phyloP scores from a whole-genome alignment of 1,140 invertebrate genomes.

The Drosophila virilis region DNA sequence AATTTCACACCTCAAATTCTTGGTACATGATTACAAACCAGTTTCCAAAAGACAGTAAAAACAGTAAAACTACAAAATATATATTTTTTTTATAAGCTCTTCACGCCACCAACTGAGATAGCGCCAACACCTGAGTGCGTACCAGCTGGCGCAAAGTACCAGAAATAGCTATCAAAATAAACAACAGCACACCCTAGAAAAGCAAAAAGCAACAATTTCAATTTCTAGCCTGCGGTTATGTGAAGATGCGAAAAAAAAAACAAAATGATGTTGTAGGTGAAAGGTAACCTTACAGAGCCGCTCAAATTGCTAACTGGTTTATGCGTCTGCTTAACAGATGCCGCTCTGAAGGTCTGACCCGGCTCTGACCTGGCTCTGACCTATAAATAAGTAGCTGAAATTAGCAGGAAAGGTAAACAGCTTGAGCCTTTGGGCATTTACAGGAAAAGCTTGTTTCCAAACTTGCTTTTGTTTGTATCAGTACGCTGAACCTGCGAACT shows the following conservation, averaged over 20 bases:
- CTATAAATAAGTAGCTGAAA: neutral
- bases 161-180: constrained; percentile 27
- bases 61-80: neutral
- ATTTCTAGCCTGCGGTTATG: constrained; percentile 17
- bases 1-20: constrained; percentile 7
- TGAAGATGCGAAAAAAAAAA: no score
- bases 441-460: constrained; percentile 18
- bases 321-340: neutral
- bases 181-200: neutral
- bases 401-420: neutral
- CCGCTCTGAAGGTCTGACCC: neutral
- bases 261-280: neutral
- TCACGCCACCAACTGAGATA: neutral
- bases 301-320: constrained; percentile 12
- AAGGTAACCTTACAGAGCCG: neutral
- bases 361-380: constrained; percentile 1
- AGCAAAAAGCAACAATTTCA: constrained; percentile 3
- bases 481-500: constrained; percentile 25
- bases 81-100: constrained; percentile 10
- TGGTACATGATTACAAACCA: constrained; percentile 25
- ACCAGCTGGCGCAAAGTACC: constrained; percentile 22
- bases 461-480: constrained; percentile 5
- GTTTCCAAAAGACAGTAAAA: constrained; percentile 19
- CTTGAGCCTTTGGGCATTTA: neutral
- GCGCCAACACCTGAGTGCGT: constrained; percentile 10